These are phyloP conservation scores for Drosophila monieri DNA, from an alignment of 2,888 invertebrate species.

Conservation along the genomic window DNA sequence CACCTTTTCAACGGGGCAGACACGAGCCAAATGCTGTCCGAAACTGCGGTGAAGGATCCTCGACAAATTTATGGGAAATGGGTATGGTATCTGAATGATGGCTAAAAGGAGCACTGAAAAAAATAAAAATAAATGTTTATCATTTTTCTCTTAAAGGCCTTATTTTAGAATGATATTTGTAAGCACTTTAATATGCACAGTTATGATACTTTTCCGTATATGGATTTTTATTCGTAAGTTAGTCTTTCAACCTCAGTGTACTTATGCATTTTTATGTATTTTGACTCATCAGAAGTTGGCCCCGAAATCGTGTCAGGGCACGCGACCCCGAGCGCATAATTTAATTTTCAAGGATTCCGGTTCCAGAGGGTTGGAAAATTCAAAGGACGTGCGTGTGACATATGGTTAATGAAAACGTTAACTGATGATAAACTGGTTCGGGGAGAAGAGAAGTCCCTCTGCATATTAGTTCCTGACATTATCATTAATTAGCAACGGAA, in stretches of 20 bases:
- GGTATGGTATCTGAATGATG: constrained; percentile 8
- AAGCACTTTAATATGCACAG: too few relatives aligned
- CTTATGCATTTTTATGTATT: constrained; percentile 65
- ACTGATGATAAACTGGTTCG: constrained; percentile 59
- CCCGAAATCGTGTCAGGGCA: constrained; percentile 57
- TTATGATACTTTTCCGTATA: too few relatives aligned
- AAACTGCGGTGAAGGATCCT: constrained; percentile 42
- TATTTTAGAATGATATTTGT: too few relatives aligned
- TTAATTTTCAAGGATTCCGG: constrained; percentile 67
- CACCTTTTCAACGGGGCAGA: constrained; percentile 63
- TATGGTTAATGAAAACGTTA: constrained; percentile 80
- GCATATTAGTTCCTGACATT: constrained; percentile 49
- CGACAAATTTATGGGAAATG: constrained; percentile 42
- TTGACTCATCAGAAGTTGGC: constrained; percentile 65
- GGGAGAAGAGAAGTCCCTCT: constrained; percentile 12
- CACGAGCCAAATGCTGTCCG: constrained; percentile 60
- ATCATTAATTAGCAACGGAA: constrained; percentile 49
- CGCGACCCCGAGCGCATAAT: constrained; percentile 77
- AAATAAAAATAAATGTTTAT: neutral
- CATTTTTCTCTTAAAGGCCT: neutral
- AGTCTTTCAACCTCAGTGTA: constrained; percentile 1
- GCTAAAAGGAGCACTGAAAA: constrained; percentile 2
- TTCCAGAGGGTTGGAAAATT: constrained; percentile 43
- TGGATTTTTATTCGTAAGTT: neutral
- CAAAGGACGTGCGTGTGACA: constrained; percentile 74